phyloP scores from a whole-genome alignment of 2,113 vertebrate genomes.

The Poeciliopsis occidentalis region DNA sequence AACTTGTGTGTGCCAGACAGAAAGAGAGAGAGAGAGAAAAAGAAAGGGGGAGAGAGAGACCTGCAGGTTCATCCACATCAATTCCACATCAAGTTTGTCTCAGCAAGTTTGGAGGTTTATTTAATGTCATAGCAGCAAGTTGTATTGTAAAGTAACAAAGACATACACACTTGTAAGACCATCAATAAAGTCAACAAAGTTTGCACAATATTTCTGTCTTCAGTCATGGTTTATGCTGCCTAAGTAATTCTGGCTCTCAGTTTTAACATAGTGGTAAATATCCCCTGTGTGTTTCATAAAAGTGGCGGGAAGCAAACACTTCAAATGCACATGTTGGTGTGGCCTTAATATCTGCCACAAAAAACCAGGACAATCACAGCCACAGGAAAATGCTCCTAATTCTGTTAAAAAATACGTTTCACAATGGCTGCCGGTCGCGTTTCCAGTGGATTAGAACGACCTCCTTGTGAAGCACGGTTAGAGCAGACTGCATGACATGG shows the following conservation, averaged over 20 bases:
- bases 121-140: slow-evolving; percentile 79
- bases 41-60: background rate
- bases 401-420: slow-evolving; percentile 53
- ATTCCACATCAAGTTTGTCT: slow-evolving; percentile 68
- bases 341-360: slow-evolving; percentile 60
- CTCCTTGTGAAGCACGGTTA: slow-evolving; percentile 15
- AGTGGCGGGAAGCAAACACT: slow-evolving; percentile 60
- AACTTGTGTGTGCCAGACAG: background rate
- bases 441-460: slow-evolving; percentile 35
- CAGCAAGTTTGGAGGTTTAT: slow-evolving; percentile 77
- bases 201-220: slow-evolving; percentile 65
- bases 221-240: slow-evolving; percentile 63
- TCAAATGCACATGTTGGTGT: slow-evolving; percentile 54
- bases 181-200: slow-evolving; percentile 68
- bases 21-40: no score
- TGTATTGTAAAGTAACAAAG: slow-evolving; percentile 74
- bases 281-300: slow-evolving; percentile 51
- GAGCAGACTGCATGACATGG: slow-evolving; percentile 65
- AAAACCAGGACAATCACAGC: slow-evolving; percentile 55
- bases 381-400: slow-evolving; percentile 67
- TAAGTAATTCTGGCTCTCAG: slow-evolving; percentile 41
- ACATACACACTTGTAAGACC: slow-evolving; percentile 72
- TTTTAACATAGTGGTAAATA: slow-evolving; percentile 54
- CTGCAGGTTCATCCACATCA: slow-evolving; percentile 51
- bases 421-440: slow-evolving; percentile 32